Evolutionary conservation across 2,888 invertebrate species (phyloP), one percentile per base, ranked within the genome.

Genomic region (Pandemis corylana): DNA sequence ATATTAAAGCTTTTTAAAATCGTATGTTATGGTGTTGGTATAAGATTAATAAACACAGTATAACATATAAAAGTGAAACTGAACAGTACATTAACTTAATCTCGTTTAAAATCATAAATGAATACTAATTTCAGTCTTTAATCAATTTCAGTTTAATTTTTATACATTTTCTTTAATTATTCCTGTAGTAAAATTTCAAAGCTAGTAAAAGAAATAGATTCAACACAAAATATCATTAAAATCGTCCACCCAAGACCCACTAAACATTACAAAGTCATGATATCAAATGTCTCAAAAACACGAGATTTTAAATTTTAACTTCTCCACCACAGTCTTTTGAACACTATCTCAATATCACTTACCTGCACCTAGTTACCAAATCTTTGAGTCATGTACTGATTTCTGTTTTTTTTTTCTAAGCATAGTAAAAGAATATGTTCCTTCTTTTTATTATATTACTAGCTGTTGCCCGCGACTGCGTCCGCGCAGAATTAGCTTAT

Each of bases 231-330:
- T n/a, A 51, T 53, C 15, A 10, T 12, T 20, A 59, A 59, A 36
- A 36, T 36, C 28, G 2, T 36, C 28, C 28, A 36, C 28, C 53
- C 9, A 53, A 20, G 53, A 15, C 9, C 2, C 15, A 59, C 28
- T 20, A 10, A 59, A 59, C 28, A 59, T 59, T 59, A 20, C 59
- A 20, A 59, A 28, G 59, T 59, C 28, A 59, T 59, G 59, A 59
- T 59, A 59, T 59, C 12, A 12, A 28, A 9, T 3, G 12, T 28
- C 20, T 28, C 59, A 59, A 28, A 20, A 28, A 28, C 7, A 28
- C 0, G 59, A 59, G 59, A 12, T 28, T 59, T 56, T 12, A 12
- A 28, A 28, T 59, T 28, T 10, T 5, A 20, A 15, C 10, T 12
- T 28, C 28, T 28, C 59, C 59, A 59, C 59, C 59, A 28, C 56